phyloP scores from a whole-genome alignment of 2,113 vertebrate species.

The Patagioenas fasciata region DNA sequence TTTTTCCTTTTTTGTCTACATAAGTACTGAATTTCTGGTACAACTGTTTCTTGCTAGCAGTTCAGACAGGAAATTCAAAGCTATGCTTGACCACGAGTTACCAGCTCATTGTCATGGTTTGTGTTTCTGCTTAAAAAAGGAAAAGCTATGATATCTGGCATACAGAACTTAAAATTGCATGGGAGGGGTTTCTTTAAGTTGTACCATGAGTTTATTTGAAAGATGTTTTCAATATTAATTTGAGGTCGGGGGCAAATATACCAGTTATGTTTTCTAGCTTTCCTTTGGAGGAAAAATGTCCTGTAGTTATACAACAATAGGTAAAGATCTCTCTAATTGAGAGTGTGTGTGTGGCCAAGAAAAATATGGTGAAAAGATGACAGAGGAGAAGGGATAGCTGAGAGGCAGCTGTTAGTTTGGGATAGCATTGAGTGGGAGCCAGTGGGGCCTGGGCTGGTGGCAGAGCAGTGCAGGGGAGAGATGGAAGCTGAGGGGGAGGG shows the following conservation, averaged over 20 bases:
- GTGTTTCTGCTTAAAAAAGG: background rate
- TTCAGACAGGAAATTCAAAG: background rate
- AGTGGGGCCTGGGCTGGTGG: background rate
- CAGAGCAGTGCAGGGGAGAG: background rate
- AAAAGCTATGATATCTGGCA: background rate
- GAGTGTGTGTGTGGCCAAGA: background rate
- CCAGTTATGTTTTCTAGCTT: background rate
- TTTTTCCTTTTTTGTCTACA: background rate
- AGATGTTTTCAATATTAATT: background rate
- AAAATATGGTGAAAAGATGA: background rate
- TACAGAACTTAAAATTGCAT: background rate
- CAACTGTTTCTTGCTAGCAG: background rate
- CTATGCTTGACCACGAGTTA: accelerated
- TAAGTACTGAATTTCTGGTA: background rate
- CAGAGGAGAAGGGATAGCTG: background rate
- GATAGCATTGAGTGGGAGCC: background rate
- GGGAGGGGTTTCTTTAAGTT: background rate
- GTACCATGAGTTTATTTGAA: background rate
- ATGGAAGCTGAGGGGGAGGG: background rate
- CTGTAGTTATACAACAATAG: background rate
- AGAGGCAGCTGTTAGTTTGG: background rate
- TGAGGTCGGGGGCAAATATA: background rate
- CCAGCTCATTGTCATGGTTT: background rate
- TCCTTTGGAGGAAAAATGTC: background rate
- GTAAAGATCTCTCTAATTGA: background rate